phyloP scores from a whole-genome alignment of 2,888 invertebrate genomes.

The Spilarctia lutea region DNA sequence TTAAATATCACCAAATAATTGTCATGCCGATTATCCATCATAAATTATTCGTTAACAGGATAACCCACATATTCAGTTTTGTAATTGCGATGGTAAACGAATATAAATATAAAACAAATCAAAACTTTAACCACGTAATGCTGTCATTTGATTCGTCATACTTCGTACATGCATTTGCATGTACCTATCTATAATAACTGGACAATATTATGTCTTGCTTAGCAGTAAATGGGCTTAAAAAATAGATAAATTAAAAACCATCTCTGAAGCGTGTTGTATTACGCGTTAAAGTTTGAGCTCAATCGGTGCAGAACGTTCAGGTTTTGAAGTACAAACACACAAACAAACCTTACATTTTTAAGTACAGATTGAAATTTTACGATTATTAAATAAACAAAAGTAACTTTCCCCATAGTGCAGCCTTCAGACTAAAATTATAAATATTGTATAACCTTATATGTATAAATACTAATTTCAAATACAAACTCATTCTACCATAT shows the following conservation, averaged over 20 bases:
- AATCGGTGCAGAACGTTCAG: no score
- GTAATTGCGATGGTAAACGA: background rate
- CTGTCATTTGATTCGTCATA: conserved; percentile 1
- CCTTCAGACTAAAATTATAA: background rate
- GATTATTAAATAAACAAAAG: background rate
- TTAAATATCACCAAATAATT: background rate
- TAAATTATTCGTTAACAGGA: background rate
- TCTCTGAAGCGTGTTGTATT: no score
- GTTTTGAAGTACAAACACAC: no score
- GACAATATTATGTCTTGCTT: background rate
- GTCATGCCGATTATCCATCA: background rate
- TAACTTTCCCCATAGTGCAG: background rate
- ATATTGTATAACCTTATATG: conserved; percentile 2
- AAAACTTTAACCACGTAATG: background rate
- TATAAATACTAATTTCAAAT: background rate
- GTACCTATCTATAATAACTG: background rate
- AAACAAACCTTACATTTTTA: no score
- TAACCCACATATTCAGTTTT: no score
- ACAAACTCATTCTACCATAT: background rate
- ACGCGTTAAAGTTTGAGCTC: no score
- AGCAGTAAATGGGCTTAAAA: background rate
- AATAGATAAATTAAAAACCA: no score
- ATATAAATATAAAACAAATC: background rate
- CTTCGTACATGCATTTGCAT: background rate
- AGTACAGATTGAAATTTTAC: background rate